Conservation (phyloP, 2,113 vertebrate species). For the Serilophus lunatus region DNA sequence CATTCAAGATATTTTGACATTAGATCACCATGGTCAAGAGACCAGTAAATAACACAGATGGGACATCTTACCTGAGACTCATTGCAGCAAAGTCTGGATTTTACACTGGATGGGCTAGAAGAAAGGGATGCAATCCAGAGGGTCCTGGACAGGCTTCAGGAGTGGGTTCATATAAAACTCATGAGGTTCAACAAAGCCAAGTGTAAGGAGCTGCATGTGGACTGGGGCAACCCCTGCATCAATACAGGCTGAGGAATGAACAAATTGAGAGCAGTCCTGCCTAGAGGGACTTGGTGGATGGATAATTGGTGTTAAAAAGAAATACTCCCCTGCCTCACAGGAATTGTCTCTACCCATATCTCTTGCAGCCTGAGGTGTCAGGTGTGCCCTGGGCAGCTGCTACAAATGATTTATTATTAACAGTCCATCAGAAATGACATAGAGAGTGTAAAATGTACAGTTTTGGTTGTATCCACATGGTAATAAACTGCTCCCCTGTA, state of each 20-base stretch:
- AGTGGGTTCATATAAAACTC: not conserved
- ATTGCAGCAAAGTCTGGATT: not conserved
- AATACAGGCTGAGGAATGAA: not conserved
- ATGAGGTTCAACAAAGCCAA: not conserved
- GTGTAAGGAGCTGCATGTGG: not conserved
- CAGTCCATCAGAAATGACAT: too few relatives aligned
- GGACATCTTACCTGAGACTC: not conserved
- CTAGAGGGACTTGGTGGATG: not conserved
- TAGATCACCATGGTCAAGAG: not conserved
- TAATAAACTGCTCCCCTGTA: too few relatives aligned
- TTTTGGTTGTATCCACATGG: too few relatives aligned
- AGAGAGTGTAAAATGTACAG: too few relatives aligned
- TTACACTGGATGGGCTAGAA: not conserved
- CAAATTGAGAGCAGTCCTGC: not conserved
- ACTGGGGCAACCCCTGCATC: fast-evolving
- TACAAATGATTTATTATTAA: too few relatives aligned
- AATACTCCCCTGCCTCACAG: too few relatives aligned
- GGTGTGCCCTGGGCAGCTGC: too few relatives aligned
- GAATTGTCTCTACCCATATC: too few relatives aligned
- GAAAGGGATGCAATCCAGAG: not conserved
- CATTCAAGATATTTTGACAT: not conserved
- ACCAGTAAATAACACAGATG: not conserved
- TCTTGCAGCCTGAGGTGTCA: too few relatives aligned
- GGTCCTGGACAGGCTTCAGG: not conserved
- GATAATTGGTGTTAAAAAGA: too few relatives aligned